Conservation (phyloP, 1,140 invertebrate genomes). For the Samia ricini region DNA sequence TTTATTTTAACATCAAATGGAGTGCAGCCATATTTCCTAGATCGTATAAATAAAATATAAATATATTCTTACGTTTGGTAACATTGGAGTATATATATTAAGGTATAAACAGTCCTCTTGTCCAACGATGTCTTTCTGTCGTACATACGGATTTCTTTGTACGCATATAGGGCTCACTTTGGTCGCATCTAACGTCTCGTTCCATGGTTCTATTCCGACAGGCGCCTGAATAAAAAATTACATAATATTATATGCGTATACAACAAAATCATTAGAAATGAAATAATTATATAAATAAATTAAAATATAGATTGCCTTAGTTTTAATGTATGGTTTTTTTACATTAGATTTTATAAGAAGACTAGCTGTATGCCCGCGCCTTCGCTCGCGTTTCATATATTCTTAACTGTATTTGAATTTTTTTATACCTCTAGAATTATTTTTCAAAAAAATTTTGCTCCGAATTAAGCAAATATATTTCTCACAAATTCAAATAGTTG, state of each 20-base stretch:
- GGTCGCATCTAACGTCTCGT: constrained; percentile 79
- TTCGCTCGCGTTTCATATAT: too few relatives aligned
- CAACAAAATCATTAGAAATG: not conserved
- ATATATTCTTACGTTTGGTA: constrained; percentile 17
- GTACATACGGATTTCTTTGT: constrained; percentile 84
- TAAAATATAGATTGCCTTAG: not conserved
- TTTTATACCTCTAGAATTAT: too few relatives aligned
- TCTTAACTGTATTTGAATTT: too few relatives aligned
- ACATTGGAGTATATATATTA: constrained; percentile 87
- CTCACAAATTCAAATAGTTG: too few relatives aligned
- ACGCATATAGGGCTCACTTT: constrained; percentile 82
- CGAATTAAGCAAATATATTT: too few relatives aligned
- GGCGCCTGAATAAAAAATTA: constrained; percentile 76
- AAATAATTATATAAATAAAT: not conserved
- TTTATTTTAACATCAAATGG: too few relatives aligned
- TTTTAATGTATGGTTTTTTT: not conserved
- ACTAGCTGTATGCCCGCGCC: too few relatives aligned
- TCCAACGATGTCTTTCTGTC: constrained; percentile 80
- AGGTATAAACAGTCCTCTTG: constrained; percentile 91
- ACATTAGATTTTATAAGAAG: too few relatives aligned
- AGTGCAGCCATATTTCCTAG: too few relatives aligned
- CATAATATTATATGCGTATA: not conserved
- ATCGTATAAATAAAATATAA: constrained; percentile 7
- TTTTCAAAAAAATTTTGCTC: too few relatives aligned
- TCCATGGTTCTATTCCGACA: constrained; percentile 79